phyloP scores from a whole-genome alignment of 2,797 vertebrate species.

The Lutjanus campechanus region DNA sequence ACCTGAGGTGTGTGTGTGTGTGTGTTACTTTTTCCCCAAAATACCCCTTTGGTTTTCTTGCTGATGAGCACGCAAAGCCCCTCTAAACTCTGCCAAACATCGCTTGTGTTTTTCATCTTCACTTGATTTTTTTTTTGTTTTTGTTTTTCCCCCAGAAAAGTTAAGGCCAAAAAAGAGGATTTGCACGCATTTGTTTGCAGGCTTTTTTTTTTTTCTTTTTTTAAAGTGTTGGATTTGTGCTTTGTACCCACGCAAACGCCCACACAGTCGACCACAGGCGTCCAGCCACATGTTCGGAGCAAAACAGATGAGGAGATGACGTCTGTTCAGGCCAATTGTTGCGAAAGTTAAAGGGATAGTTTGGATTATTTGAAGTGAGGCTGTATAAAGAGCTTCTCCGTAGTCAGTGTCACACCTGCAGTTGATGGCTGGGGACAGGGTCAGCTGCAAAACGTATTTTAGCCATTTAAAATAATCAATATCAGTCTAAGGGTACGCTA shows the following conservation, averaged over 20 bases:
- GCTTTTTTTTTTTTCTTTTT: neutral
- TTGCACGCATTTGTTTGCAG: conserved; percentile 33
- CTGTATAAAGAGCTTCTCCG: too few relatives aligned
- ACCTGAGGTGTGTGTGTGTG: conserved; percentile 4
- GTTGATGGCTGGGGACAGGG: too few relatives aligned
- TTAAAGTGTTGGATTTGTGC: neutral
- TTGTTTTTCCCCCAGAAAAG: neutral
- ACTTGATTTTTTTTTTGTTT: conserved; percentile 1
- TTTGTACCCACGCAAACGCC: neutral
- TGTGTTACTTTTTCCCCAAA: neutral
- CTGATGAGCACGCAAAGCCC: conserved; percentile 21
- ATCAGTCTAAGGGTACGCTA: too few relatives aligned
- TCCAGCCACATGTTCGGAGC: neutral
- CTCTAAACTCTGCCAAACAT: conserved; percentile 46
- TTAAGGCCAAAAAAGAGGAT: conserved; percentile 48
- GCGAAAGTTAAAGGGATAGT: neutral
- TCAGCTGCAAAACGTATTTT: too few relatives aligned
- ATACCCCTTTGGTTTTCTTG: conserved; percentile 4
- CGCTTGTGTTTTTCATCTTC: conserved; percentile 21
- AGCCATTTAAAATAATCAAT: too few relatives aligned
- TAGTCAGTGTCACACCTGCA: too few relatives aligned
- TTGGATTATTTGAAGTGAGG: too few relatives aligned
- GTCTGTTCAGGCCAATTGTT: conserved; percentile 1
- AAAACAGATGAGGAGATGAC: neutral
- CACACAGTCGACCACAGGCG: conserved; percentile 1